Evolutionary conservation across 2,888 invertebrate genomes (phyloP).

Genomic region (Diarsia rubi): DNA sequence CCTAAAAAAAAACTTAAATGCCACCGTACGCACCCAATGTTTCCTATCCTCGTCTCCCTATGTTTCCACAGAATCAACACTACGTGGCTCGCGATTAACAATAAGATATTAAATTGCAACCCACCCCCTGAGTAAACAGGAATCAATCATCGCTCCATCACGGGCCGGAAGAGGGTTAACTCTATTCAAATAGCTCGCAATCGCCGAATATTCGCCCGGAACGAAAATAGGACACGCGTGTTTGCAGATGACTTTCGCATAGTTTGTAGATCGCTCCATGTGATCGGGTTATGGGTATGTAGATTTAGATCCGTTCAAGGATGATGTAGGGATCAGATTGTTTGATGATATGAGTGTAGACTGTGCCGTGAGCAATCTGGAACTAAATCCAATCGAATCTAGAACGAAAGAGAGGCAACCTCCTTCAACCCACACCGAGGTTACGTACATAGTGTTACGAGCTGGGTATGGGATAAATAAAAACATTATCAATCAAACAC

Average conservation of each 20-base stretch:
- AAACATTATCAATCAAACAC: too few relatives aligned
- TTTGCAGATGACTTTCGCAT: constrained; percentile 50
- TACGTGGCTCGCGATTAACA: constrained; percentile 83
- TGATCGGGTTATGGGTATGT: constrained; percentile 12
- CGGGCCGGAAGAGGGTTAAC: constrained; percentile 84
- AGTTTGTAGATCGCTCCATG: constrained; percentile 34
- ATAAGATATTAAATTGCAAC: constrained; percentile 87
- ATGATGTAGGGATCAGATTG: not conserved
- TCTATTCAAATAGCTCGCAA: constrained; percentile 86
- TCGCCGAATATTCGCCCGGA: constrained; percentile 77
- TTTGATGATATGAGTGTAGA: not conserved
- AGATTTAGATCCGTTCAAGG: not conserved
- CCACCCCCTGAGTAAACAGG: constrained; percentile 86
- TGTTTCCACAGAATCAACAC: constrained; percentile 76
- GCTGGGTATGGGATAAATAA: too few relatives aligned
- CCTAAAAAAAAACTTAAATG: not conserved
- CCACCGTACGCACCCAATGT: constrained; percentile 18
- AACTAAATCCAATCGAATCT: too few relatives aligned
- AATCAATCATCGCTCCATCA: constrained; percentile 89
- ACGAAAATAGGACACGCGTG: constrained; percentile 69
- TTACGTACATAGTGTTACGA: too few relatives aligned
- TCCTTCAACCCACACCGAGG: not conserved
- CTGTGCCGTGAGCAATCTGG: too few relatives aligned
- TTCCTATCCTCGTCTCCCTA: constrained; percentile 20
- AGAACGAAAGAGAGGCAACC: not conserved